A percentile compares a stretch with the other conserved stretches of the same genome.
These are phyloP conservation scores for Odontomyia ornata DNA, from an alignment of 2,888 invertebrate genomes.

Conservation along the genomic window DNA sequence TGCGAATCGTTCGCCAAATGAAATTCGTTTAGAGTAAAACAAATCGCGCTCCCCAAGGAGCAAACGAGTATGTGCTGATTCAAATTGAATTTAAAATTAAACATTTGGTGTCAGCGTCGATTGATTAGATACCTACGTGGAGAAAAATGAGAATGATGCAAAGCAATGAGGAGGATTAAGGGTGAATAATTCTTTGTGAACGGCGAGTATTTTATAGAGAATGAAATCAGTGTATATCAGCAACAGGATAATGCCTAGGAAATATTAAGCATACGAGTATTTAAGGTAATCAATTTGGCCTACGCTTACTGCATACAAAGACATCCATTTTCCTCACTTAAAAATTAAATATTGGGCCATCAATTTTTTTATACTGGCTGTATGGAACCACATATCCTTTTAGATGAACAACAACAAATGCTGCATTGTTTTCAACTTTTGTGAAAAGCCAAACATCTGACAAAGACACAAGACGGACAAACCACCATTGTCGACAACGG, in stretches of 20 bases:
- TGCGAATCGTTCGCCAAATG: conserved; percentile 35
- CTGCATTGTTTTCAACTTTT: conserved; percentile 38
- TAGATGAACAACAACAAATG: neutral
- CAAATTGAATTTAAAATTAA: conserved; percentile 46
- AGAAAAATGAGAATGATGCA: neutral
- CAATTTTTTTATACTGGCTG: too few relatives aligned
- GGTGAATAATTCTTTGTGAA: neutral
- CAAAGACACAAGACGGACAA: conserved; percentile 22
- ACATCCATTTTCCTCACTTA: too few relatives aligned
- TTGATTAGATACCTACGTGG: conserved; percentile 39
- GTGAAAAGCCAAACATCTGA: conserved; percentile 29
- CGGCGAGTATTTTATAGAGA: too few relatives aligned
- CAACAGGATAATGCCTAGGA: too few relatives aligned
- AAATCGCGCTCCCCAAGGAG: neutral
- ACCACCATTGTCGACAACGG: neutral
- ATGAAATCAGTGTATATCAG: too few relatives aligned
- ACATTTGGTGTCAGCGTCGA: conserved; percentile 35
- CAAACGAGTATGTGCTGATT: conserved; percentile 4
- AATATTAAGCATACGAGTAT: too few relatives aligned
- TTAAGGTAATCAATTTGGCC: too few relatives aligned
- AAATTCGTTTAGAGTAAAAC: conserved; percentile 29
- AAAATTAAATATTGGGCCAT: too few relatives aligned
- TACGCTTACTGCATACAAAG: too few relatives aligned
- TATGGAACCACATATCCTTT: too few relatives aligned
- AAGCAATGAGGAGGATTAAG: neutral